Conservation (phyloP, 2,113 vertebrate species). For the Aramus guarauna region DNA sequence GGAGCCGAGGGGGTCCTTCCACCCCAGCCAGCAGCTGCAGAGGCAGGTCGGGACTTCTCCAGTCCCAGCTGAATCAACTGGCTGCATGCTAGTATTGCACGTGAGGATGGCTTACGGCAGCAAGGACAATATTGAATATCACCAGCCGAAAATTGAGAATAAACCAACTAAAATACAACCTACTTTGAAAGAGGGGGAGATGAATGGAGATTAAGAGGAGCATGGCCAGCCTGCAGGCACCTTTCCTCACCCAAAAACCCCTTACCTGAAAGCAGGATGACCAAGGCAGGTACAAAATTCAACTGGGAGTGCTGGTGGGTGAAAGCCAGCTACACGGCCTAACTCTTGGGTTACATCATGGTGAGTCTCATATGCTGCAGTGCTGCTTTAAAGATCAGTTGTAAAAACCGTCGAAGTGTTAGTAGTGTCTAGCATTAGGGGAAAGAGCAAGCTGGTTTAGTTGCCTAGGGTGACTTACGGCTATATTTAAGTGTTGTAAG, state of each 20-base stretch:
- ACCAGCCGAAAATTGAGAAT: background rate
- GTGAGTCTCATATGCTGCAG: background rate
- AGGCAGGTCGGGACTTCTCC: background rate
- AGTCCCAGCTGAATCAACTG: background rate
- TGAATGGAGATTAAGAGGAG: background rate
- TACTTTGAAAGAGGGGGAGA: background rate
- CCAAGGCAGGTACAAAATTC: background rate
- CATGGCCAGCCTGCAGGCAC: no score
- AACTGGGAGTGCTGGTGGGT: background rate
- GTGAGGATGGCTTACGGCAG: background rate
- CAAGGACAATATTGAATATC: background rate
- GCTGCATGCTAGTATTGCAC: background rate
- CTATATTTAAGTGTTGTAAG: background rate
- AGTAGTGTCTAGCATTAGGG: background rate
- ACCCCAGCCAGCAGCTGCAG: fast-evolving
- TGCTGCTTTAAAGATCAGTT: background rate
- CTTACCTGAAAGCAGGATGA: background rate
- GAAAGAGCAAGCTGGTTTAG: background rate
- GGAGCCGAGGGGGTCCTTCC: background rate
- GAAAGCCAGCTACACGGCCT: background rate
- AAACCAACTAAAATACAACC: background rate
- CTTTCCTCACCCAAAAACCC: background rate
- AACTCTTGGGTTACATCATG: background rate
- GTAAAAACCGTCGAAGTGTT: background rate
- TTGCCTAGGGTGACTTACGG: background rate